Conservation (phyloP, 2,113 vertebrate genomes). For the Herpetotheres cachinnans region DNA sequence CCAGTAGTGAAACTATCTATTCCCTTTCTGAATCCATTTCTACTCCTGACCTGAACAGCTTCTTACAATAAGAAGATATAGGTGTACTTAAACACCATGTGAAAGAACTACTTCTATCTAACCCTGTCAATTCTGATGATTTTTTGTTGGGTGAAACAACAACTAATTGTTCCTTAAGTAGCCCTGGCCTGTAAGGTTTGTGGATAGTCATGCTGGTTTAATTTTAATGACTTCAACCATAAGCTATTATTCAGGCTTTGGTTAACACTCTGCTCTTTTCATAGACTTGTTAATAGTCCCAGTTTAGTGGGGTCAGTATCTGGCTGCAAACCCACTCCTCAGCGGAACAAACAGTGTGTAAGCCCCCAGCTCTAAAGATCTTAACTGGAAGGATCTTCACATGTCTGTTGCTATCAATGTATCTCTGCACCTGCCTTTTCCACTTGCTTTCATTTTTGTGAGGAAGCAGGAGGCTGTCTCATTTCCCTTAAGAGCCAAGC, state of each 20-base stretch:
- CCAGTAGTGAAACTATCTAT: not conserved
- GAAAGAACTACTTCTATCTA: not conserved
- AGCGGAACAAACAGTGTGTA: not conserved
- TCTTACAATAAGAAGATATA: not conserved
- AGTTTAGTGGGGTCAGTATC: not conserved
- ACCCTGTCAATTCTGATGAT: not conserved
- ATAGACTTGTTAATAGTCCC: not conserved
- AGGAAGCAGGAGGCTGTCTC: not conserved
- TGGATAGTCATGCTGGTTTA: not conserved
- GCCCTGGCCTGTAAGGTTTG: not conserved
- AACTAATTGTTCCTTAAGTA: not conserved
- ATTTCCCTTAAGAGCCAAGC: not conserved
- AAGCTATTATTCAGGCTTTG: not conserved
- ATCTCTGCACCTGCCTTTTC: not conserved
- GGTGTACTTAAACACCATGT: not conserved
- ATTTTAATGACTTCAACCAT: not conserved
- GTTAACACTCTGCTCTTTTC: not conserved
- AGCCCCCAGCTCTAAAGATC: not conserved
- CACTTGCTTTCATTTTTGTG: not conserved
- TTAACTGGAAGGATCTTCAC: not conserved
- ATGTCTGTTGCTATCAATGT: not conserved
- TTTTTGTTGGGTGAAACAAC: not conserved
- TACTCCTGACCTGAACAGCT: not conserved
- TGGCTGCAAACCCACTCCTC: not conserved
- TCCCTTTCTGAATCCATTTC: not conserved